These are phyloP conservation scores for Ormia ochracea DNA, from an alignment of 2,888 invertebrate species.

Conservation along the genomic window DNA sequence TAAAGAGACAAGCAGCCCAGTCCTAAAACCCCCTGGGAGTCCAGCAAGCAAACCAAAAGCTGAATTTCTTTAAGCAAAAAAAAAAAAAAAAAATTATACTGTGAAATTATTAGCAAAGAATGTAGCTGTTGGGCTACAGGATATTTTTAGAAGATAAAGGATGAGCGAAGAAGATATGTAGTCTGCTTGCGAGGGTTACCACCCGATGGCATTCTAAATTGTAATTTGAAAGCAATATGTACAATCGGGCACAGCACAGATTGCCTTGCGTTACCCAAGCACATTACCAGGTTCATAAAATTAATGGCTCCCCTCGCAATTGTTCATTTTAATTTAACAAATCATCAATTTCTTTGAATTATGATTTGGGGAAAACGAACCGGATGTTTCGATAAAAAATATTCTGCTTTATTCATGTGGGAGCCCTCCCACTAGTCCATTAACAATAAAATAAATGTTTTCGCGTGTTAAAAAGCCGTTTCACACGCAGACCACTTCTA, in stretches of 20 bases:
- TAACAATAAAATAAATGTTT: no score
- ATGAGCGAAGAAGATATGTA: background rate
- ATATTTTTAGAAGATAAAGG: constrained; percentile 4
- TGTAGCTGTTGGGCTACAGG: background rate
- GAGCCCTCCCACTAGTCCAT: no score
- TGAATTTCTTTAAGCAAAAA: background rate
- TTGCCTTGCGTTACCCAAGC: no score
- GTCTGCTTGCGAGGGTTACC: background rate
- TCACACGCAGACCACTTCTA: no score
- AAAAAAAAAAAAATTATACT: constrained; percentile 16
- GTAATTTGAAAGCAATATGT: background rate
- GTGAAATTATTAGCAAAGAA: constrained; percentile 9
- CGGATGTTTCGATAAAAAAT: background rate
- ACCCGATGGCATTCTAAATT: no score
- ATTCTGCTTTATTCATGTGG: background rate
- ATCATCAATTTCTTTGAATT: background rate
- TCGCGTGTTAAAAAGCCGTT: no score
- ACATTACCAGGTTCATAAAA: no score
- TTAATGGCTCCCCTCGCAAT: background rate
- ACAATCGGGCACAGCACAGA: no score
- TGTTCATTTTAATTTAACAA: background rate
- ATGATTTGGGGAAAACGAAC: background rate
- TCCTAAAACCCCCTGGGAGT: constrained; percentile 42
- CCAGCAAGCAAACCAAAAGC: constrained; percentile 5
- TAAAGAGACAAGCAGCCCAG: background rate